Base-by-base conservation (phyloP, 92 coral and sea anemone genomes). In the Muricea muricata region DNA sequence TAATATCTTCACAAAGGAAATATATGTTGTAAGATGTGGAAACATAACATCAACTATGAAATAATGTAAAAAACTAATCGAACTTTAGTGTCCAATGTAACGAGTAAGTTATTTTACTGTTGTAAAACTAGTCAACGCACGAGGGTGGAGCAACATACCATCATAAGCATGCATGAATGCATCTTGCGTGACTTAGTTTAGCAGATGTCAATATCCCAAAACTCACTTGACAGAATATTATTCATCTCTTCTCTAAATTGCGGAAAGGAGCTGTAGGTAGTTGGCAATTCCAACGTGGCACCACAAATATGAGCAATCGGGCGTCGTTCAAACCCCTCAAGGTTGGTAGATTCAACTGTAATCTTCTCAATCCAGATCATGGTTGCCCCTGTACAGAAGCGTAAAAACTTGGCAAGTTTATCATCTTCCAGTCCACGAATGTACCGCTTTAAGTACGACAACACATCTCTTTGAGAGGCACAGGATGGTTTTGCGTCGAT, bases 291-390 rank as follows among this genome's bases (percentile, higher is more conserved):
- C 24, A 88, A 83, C 31, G 69, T 80, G 28, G 78, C 71, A 26
- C 92, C 89, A 75, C 92, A 89, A 28, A 85, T 89, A 56, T 88
- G 91, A 25, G 77, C 92, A 61, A 89, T 82, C 25, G 92, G 92
- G 29, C 89, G 89, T 73, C 92, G 52, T 65, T 65, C 86, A 29
- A 58, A 24, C n/a, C 83, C 86, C 41, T 78, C 89, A 69, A 78
- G 54, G 54, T 75, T 56, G 42, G 77, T 84, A 76, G 78, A 84
- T 42, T 45, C 63, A 39, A 89, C 81, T 41, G 75, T 71, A 42
- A 89, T 79, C 73, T 39, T 54, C 23, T 69, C 67, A 26, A 85
- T 75, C 28, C 82, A 78, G 37, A 89, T 66, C 69, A 89, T 79
- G 24, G 81, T 80, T 37, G 90, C 58, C 46, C 86, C 90, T 48